Base-by-base conservation (phyloP, 2,888 invertebrate species). In the Polydrusus pterygomalis region DNA sequence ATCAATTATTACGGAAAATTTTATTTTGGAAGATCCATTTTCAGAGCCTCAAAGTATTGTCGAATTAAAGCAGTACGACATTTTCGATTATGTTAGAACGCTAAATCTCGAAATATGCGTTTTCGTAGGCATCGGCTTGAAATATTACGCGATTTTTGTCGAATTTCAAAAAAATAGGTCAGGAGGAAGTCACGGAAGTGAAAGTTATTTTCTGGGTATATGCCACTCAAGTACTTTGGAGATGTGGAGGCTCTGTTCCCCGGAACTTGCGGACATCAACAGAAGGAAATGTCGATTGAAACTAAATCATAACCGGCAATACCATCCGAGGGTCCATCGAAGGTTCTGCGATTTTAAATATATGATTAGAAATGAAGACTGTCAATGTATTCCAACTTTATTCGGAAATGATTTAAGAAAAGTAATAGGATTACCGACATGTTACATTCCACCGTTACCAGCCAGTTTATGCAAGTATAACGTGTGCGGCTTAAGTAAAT, bases 111-210 rank as follows among this genome's bases (percentile, higher is more conserved):
- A 89, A 81, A 87, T 87, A 47, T 89, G 89, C 75, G 87, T 85
- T 38, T 84, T 89, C 70, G 87, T 89, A 13, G 88, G 88, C 80
- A 86, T 89, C 70, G 89, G 89, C 17, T 86, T 89, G 78, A 85
- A 86, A 79, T 88, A 86, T 82, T 88, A 87, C 80, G 87, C 87
- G 60, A 79, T 87, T 72, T 87, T 87, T 78, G 81, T 87, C 30
- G 87, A 87, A 81, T 82, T 82, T 72, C 70, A 68, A 34, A 69
- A 10, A 40, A 30, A 6, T 13, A 62, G 43, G 1, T n/a, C 49
- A 38, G 64, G 62, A 25, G 60, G 17, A 9, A 63, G 62, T 10
- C 45, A 74, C 1, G 54, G 56, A 25, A 75, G 71, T 20, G 77
- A 73, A 43, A 87, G 43, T 7, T 87, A 87, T 78, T 89, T 88